These are phyloP conservation scores for Drosophila parvula DNA, from an alignment of 1,140 invertebrate species.

Conservation along the genomic window DNA sequence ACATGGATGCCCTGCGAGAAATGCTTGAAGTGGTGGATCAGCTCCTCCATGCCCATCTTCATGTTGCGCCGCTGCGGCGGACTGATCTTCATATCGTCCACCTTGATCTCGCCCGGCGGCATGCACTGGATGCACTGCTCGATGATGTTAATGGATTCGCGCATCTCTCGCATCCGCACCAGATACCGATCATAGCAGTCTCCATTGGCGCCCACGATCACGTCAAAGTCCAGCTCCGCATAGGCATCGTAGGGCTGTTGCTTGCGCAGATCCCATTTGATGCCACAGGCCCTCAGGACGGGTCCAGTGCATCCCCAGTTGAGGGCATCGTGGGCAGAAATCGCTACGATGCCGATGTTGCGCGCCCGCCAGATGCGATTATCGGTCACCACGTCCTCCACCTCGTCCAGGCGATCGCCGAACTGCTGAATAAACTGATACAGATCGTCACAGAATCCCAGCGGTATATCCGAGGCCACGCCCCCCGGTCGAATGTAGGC, in stretches of 20 bases:
- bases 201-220: slow-evolving; percentile 92
- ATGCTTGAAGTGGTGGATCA: slow-evolving; percentile 95
- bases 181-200: slow-evolving; percentile 91
- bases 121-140: slow-evolving; percentile 93
- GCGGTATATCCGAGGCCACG: slow-evolving; percentile 90
- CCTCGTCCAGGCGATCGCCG: slow-evolving; percentile 91
- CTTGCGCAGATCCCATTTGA: slow-evolving; percentile 96
- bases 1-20: slow-evolving; percentile 92
- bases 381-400: slow-evolving; percentile 92
- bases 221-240: slow-evolving; percentile 93
- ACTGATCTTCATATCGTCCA: slow-evolving; percentile 93
- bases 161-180: slow-evolving; percentile 91
- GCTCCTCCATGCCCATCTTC: slow-evolving; percentile 95
- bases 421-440: slow-evolving; percentile 90
- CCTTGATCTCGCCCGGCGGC: slow-evolving; percentile 92
- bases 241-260: slow-evolving; percentile 94
- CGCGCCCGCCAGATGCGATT: slow-evolving; percentile 93
- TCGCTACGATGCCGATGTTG: slow-evolving; percentile 91
- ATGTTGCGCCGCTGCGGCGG: slow-evolving; percentile 92
- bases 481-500: slow-evolving; percentile 94
- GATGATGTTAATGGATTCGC: slow-evolving; percentile 90
- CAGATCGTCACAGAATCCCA: slow-evolving; percentile 94
- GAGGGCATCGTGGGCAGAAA: slow-evolving; percentile 92
- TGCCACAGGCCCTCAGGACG: slow-evolving; percentile 91
- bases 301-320: slow-evolving; percentile 92